Conservation (phyloP, 2,113 vertebrate species). For the Catharus minimus region DNA sequence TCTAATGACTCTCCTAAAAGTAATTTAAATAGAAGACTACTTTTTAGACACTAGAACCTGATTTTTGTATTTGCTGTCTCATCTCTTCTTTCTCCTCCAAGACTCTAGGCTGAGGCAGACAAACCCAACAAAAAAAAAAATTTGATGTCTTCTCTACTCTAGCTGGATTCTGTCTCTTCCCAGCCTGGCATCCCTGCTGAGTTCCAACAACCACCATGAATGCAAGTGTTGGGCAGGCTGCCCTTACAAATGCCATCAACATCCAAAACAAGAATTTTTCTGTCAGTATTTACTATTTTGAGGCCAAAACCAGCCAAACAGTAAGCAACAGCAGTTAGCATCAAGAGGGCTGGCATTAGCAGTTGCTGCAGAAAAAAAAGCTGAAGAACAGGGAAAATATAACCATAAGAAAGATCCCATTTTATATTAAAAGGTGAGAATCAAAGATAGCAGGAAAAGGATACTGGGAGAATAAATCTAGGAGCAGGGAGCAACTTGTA, state of each 20-base stretch:
- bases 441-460: neutral
- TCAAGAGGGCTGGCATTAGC: neutral
- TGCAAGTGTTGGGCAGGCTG: neutral
- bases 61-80: neutral
- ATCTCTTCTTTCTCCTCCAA: neutral
- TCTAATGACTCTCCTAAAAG: neutral
- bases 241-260: neutral
- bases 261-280: neutral
- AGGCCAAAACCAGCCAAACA: neutral
- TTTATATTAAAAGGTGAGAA: neutral
- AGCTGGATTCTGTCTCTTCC: neutral
- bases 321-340: neutral
- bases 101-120: neutral
- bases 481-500: rapidly evolving
- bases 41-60: neutral
- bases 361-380: neutral
- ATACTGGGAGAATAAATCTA: neutral
- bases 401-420: neutral
- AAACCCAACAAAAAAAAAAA: neutral
- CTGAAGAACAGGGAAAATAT: neutral
- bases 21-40: neutral
- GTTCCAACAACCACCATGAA: neutral
- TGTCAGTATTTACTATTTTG: neutral
- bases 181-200: neutral
- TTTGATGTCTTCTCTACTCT: neutral